These are phyloP conservation scores for Eulithis testata DNA, from an alignment of 2,888 invertebrate species.

Conservation along the genomic window DNA sequence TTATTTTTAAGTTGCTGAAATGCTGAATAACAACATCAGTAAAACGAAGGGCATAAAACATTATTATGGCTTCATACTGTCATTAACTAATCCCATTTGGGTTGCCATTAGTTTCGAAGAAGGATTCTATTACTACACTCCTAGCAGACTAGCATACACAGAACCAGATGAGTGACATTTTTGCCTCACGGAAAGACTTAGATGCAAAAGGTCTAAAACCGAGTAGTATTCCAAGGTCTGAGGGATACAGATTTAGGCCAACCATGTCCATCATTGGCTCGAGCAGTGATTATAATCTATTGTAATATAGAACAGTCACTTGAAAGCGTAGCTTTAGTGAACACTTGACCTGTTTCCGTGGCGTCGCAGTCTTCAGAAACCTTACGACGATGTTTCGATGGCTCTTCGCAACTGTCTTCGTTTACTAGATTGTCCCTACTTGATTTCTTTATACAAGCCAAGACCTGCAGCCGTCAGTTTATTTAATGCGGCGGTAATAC, in stretches of 20 bases:
- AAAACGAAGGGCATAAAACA: background rate
- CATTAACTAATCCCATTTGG: conserved; percentile 9
- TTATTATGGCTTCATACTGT: conserved; percentile 10
- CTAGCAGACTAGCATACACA: too few species aligned
- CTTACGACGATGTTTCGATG: conserved; percentile 54
- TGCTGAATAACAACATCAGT: background rate
- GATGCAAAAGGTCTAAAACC: too few species aligned
- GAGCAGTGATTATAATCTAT: too few species aligned
- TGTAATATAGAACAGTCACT: conserved; percentile 9
- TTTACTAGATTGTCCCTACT: background rate
- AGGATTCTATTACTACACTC: background rate
- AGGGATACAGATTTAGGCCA: too few species aligned
- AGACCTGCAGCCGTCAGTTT: too few species aligned
- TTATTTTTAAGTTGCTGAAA: too few species aligned
- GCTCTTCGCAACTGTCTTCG: conserved; percentile 46
- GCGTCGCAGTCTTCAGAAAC: conserved; percentile 39
- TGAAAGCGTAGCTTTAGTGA: conserved; percentile 40
- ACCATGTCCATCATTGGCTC: too few species aligned
- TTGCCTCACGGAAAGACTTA: too few species aligned
- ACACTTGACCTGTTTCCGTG: conserved; percentile 63
- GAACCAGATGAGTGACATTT: too few species aligned
- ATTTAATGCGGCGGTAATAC: too few species aligned
- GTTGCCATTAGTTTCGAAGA: background rate
- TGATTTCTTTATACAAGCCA: background rate
- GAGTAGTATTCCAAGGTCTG: too few species aligned